Evolutionary conservation across 92 coral and sea anemone species (phyloP).

Genomic region (Muricea muricata): DNA sequence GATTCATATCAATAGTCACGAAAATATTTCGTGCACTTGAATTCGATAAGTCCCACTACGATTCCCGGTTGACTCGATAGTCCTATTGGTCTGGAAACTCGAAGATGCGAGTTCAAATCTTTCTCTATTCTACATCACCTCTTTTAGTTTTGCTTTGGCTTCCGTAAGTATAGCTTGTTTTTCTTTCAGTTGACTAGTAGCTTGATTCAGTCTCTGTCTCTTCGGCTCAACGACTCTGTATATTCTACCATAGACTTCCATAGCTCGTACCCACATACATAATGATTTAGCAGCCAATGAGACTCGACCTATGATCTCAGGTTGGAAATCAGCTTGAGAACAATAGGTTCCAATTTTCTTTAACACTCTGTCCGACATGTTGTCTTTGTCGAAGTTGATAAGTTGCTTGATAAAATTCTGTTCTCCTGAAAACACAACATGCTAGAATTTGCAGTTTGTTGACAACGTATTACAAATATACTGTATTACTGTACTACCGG

Average conservation of each 20-base stretch:
- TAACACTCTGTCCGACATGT: slow-evolving; percentile 95
- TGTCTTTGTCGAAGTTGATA: slow-evolving; percentile 97
- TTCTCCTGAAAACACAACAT: slow-evolving; percentile 71
- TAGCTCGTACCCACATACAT: slow-evolving; percentile 99
- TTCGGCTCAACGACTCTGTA: slow-evolving; percentile 99
- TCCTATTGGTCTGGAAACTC: no score
- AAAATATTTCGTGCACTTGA: no score
- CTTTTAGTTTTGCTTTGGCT: slow-evolving; percentile 96
- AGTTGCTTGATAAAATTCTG: slow-evolving; percentile 97
- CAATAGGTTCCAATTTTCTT: slow-evolving; percentile 98
- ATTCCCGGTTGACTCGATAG: no score
- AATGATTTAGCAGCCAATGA: slow-evolving; percentile 97
- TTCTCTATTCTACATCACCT: slow-evolving; percentile 65
- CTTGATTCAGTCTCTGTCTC: slow-evolving; percentile 92
- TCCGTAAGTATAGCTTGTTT: slow-evolving; percentile 96
- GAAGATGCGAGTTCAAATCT: no score
- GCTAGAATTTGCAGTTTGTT: not conserved
- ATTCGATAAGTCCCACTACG: no score
- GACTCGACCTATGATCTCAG: slow-evolving; percentile 99
- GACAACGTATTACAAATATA: no score
- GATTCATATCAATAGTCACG: no score
- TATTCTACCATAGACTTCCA: slow-evolving; percentile 98
- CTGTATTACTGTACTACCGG: no score
- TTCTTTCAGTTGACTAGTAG: slow-evolving; percentile 91
- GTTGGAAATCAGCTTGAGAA: slow-evolving; percentile 94